Evolutionary conservation across 2,797 vertebrate genomes (phyloP).

Genomic region (Onychomys leucogaster): DNA sequence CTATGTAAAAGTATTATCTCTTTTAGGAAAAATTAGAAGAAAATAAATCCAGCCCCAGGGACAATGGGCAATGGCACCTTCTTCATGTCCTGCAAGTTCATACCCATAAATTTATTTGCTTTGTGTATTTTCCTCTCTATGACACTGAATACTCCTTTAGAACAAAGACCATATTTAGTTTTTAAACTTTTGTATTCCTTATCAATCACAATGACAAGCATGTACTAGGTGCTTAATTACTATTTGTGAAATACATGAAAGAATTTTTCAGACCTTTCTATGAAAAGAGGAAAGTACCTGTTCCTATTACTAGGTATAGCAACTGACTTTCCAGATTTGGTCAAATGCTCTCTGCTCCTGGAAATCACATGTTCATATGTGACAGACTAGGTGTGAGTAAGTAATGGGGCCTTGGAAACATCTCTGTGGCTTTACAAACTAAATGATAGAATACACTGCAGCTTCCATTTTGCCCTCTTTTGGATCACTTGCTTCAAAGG

Average conservation of each 20-base stretch:
- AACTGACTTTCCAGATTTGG: not conserved
- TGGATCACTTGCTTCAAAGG: not conserved
- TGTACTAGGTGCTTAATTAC: not conserved
- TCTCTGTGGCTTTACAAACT: not conserved
- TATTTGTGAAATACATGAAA: not conserved
- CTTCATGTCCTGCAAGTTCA: not conserved
- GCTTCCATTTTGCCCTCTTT: not conserved
- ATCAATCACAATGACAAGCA: not conserved
- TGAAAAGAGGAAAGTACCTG: not conserved
- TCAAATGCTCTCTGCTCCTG: not conserved
- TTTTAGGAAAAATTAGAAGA: not conserved
- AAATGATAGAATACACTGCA: not conserved
- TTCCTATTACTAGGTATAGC: not conserved
- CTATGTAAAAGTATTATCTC: not conserved
- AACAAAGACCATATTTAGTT: not conserved
- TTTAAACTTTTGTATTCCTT: not conserved
- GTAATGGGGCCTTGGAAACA: not conserved
- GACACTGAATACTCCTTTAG: not conserved
- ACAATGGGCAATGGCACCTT: not conserved
- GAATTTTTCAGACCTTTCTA: not conserved
- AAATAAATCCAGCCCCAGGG: not conserved
- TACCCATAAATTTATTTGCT: not conserved
- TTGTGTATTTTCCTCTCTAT: not conserved
- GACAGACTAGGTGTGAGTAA: not conserved
- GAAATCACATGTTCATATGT: not conserved